A percentile compares a stretch with the other conserved stretches of the same genome.
Conservation (phyloP, 2,113 vertebrate genomes). For the Arenaria interpres region DNA sequence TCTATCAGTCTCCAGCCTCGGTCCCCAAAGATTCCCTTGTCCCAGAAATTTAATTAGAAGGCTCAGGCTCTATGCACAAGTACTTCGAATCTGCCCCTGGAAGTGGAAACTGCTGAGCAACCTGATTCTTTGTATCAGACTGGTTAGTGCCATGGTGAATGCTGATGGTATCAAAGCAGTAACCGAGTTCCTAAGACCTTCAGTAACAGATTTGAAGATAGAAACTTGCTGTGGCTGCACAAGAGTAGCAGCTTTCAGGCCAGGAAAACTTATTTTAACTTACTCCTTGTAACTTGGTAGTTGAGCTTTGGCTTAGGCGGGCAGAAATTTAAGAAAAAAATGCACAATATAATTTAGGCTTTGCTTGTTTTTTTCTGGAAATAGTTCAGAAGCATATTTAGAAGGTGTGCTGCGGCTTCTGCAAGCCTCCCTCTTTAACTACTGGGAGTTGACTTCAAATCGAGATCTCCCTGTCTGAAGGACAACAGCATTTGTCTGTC, state of each 20-base stretch:
- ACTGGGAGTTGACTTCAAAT: not conserved
- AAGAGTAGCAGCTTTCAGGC: not conserved
- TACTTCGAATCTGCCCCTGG: not conserved
- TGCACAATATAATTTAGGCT: not conserved
- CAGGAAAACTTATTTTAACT: not conserved
- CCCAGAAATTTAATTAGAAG: slow-evolving; percentile 9
- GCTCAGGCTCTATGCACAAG: not conserved
- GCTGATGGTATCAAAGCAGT: not conserved
- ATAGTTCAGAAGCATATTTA: not conserved
- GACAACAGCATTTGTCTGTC: not conserved
- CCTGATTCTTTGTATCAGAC: not conserved
- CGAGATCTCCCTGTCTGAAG: not conserved
- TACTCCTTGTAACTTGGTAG: not conserved
- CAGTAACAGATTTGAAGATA: not conserved
- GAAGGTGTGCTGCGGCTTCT: not conserved
- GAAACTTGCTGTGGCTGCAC: not conserved
- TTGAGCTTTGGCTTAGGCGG: not conserved
- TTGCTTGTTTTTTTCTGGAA: not conserved
- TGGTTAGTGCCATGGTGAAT: not conserved
- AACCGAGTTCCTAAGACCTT: not conserved
- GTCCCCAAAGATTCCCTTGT: not conserved
- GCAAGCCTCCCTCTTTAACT: not conserved
- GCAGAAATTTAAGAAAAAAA: not conserved
- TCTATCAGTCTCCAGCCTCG: not conserved
- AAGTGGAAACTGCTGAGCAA: not conserved